phyloP scores from a whole-genome alignment of 2,888 invertebrate species.

The Noctua janthina region DNA sequence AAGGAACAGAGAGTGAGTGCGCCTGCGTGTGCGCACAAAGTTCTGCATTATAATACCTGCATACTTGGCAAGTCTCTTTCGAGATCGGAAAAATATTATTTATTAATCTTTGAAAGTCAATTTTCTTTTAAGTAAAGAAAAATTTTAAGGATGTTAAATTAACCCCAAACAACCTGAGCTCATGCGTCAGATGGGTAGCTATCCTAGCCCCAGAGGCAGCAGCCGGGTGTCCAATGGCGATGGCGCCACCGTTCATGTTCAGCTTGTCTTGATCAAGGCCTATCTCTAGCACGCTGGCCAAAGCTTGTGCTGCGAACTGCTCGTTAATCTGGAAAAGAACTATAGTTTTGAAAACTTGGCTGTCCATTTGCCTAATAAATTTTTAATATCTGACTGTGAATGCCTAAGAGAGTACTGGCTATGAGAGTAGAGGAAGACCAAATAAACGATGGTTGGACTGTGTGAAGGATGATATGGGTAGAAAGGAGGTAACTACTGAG shows the following conservation, averaged over 20 bases:
- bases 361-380: background rate
- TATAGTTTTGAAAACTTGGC: no score
- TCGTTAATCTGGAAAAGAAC: constrained; percentile 95
- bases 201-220: constrained; percentile 98
- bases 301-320: constrained; percentile 98
- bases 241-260: constrained; percentile 98
- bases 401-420: no score
- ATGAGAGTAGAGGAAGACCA: no score
- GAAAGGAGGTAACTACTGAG: no score
- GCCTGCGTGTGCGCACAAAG: no score
- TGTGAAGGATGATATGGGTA: no score
- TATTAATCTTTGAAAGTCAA: no score
- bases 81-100: no score
- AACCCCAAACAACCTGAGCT: constrained; percentile 91
- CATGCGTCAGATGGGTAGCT: constrained; percentile 96
- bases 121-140: background rate
- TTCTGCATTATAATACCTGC: no score
- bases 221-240: constrained; percentile 98
- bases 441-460: no score
- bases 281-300: constrained; percentile 97
- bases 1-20: no score
- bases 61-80: no score
- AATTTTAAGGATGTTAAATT: background rate
- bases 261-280: constrained; percentile 95
- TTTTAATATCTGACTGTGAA: background rate